Evolutionary conservation across 2,797 vertebrate genomes (phyloP), one percentile per base, ranked within the genome.

Genomic region (Sitta carolinensis): DNA sequence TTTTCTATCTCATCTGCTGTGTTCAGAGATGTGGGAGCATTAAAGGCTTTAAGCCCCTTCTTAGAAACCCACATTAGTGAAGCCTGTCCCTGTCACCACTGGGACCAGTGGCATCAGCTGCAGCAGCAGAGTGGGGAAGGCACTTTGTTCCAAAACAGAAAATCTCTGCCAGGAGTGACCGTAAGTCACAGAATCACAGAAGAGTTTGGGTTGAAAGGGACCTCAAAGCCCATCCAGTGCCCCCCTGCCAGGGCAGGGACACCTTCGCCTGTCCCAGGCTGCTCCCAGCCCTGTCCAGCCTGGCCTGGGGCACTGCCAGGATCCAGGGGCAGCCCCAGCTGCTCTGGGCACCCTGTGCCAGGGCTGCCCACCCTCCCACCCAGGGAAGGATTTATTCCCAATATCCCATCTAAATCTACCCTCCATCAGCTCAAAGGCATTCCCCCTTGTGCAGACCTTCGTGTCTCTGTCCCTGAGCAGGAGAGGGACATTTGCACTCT

Each of bases 171-270:
- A 14, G 18, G 27, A 7, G 20, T 13, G 54, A 21, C 15, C 3
- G 0, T 4, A 13, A 45, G 8, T 40, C 23, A 3, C 4, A 5
- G 3, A 26, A 16, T 16, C 61, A 26, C 40, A 45, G n/a, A 58
- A 21, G 4, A 11, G 59, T 21, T 45, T 58, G 67, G 51, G 19
- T 3, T 23, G 30, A 5, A 11, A 73, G 9, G 36, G 16, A 50
- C 23, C 13, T 27, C 1, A 27, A 6, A 78, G 9, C 7, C 11
- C 30, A 29, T 0, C 13, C 34, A 15, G 5, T 3, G 9, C 47
- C 54, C 59, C 7, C 38, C 36, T 36, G 36, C 61, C 69, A 8
- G 2, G 26, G 32, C 43, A 64, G 51, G 21, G 59, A 50, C 69
- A 17, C 25, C 26, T 66, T 1, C 51, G 43, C 14, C 14, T 2